Percentiles rank a stretch among this genome's conserved stretches.
phyloP scores from a whole-genome alignment of 2,113 vertebrate genomes.

The Falcunculus frontatus region DNA sequence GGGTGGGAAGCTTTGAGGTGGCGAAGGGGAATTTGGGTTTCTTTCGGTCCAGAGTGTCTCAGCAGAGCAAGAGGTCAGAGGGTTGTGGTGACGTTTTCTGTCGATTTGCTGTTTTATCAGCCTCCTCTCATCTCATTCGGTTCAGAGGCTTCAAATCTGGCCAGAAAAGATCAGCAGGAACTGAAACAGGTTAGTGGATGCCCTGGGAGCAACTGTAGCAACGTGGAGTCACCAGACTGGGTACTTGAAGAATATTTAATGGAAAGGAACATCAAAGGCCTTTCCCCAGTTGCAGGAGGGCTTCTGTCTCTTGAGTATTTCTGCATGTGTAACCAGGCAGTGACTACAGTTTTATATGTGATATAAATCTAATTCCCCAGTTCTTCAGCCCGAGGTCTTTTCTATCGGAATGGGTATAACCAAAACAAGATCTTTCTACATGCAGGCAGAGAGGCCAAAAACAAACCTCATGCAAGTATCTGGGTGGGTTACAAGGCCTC shows the following conservation, averaged over 20 bases:
- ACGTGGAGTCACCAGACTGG: background rate
- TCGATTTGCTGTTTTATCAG: background rate
- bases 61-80: background rate
- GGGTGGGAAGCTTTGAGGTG: background rate
- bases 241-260: background rate
- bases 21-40: background rate
- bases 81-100: background rate
- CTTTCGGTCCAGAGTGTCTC: fast-evolving
- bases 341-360: background rate
- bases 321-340: background rate
- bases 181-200: background rate
- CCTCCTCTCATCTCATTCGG: background rate
- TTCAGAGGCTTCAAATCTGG: background rate
- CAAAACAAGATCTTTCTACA: background rate
- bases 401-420: background rate
- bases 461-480: background rate
- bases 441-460: background rate
- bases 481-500: background rate
- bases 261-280: background rate
- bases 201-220: background rate
- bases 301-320: background rate
- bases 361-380: background rate
- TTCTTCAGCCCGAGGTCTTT: background rate
- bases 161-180: background rate
- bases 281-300: background rate